A percentile compares a stretch with the other conserved stretches of the same genome.
Evolutionary conservation across 2,888 invertebrate genomes (phyloP).

Genomic region (Hyppa rectilinea): DNA sequence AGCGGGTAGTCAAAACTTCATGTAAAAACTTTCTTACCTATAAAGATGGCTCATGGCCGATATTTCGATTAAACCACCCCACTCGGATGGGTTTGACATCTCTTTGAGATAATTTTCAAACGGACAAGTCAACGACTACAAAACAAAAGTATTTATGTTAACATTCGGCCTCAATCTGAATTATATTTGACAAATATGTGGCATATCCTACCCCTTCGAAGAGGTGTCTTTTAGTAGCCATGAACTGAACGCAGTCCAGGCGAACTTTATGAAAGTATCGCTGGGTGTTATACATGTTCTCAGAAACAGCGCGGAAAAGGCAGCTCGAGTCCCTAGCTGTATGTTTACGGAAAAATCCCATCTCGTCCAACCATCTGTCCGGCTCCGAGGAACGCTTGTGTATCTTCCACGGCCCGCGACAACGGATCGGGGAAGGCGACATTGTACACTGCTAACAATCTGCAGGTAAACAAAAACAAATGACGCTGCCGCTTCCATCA

Average conservation of each 20-base stretch:
- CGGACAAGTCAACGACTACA: constrained; percentile 91
- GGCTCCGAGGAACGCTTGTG: constrained; percentile 88
- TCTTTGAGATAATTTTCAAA: constrained; percentile 93
- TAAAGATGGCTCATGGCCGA: constrained; percentile 93
- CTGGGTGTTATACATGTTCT: constrained; percentile 94
- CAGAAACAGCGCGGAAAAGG: constrained; percentile 96
- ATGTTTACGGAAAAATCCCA: constrained; percentile 96
- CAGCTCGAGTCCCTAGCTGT: constrained; percentile 97
- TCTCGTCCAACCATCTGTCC: constrained; percentile 95
- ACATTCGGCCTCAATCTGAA: constrained; percentile 48
- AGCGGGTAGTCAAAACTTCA: constrained; percentile 59
- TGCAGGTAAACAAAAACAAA: constrained; percentile 90
- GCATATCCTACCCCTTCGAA: constrained; percentile 91
- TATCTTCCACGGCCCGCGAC: constrained; percentile 88
- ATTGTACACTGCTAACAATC: constrained; percentile 85
- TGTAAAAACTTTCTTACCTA: constrained; percentile 88
- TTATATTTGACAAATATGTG: constrained; percentile 61
- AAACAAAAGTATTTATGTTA: constrained; percentile 78
- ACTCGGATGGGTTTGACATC: constrained; percentile 93
- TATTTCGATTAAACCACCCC: constrained; percentile 93
- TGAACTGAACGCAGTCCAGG: constrained; percentile 93
- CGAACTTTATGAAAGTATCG: constrained; percentile 94
- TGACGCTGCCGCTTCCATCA: constrained; percentile 77
- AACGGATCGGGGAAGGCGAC: constrained; percentile 87
- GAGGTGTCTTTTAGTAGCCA: constrained; percentile 91